Percentiles rank a stretch among this genome's conserved stretches.
Evolutionary conservation across 35 echinoderm and acorn worm species (phyloP).

Genomic region (Hemicentrotus pulcherrimus): DNA sequence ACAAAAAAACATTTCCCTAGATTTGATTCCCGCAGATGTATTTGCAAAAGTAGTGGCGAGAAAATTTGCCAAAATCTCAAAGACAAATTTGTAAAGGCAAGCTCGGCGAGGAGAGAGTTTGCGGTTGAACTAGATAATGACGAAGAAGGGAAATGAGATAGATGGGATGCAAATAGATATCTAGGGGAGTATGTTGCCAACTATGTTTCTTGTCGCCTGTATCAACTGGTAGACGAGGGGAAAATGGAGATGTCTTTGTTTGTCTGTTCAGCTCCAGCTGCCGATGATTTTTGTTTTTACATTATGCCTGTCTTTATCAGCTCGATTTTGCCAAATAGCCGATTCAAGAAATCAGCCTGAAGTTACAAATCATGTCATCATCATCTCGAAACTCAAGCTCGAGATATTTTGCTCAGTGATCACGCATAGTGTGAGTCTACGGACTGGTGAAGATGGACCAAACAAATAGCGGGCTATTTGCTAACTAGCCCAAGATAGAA

Average conservation of each 20-base stretch:
- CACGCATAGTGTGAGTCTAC: no score
- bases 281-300: neutral
- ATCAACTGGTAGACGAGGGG: neutral
- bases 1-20: neutral
- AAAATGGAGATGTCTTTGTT: neutral
- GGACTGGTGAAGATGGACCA: no score
- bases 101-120: neutral
- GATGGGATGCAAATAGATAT: neutral
- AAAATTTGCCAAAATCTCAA: neutral
- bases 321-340: no score
- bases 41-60: neutral
- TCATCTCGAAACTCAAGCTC: no score
- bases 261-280: neutral
- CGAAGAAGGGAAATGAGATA: neutral
- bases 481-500: no score
- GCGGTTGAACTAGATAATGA: conserved; percentile 17
- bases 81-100: neutral
- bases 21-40: neutral
- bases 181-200: neutral
- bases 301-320: no score
- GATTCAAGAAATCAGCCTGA: no score
- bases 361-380: no score
- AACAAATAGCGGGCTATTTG: no score
- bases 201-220: neutral
- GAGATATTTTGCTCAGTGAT: no score